Evolutionary conservation across 2,113 vertebrate species (phyloP).

Genomic region (Nothocercus julius): DNA sequence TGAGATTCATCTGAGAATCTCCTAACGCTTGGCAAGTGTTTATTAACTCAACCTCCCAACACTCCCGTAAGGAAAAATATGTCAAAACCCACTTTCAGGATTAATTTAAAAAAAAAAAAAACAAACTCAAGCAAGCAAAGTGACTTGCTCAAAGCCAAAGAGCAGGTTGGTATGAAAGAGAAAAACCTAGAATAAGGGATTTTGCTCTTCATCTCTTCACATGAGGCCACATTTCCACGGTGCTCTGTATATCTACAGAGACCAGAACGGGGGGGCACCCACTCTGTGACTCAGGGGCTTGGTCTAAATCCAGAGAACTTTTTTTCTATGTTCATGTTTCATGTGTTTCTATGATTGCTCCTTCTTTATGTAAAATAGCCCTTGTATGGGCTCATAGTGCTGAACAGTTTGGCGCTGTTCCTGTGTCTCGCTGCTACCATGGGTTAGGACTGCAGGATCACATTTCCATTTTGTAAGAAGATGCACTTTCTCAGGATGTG

Average conservation of each 20-base stretch:
- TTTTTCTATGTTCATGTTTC: no score
- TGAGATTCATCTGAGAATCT: conserved; percentile 67
- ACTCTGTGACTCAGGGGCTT: conserved; percentile 42
- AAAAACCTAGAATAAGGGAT: conserved; percentile 52
- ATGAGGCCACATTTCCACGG: neutral
- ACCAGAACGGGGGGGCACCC: conserved; percentile 17
- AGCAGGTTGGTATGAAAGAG: conserved; percentile 44
- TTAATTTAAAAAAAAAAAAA: conserved; percentile 58
- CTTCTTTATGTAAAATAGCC: conserved; percentile 65
- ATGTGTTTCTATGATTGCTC: conserved; percentile 53
- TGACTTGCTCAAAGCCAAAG: conserved; percentile 57
- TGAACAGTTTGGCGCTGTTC: conserved; percentile 40
- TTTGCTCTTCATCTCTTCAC: neutral
- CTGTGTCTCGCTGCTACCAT: conserved; percentile 48
- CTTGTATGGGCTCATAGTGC: conserved; percentile 60
- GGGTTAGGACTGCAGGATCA: conserved; percentile 32
- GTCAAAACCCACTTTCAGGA: conserved; percentile 63
- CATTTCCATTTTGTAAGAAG: conserved; percentile 56
- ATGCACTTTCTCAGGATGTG: neutral
- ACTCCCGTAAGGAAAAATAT: conserved; percentile 64
- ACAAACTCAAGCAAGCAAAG: conserved; percentile 45
- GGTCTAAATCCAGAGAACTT: conserved; percentile 45
- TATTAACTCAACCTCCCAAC: conserved; percentile 55
- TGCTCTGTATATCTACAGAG: conserved; percentile 21
- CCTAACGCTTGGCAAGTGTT: conserved; percentile 25